Evolutionary conservation across 2,113 vertebrate genomes (phyloP), one percentile per base, ranked within the genome.

Genomic region (Dasyornis broadbenti): DNA sequence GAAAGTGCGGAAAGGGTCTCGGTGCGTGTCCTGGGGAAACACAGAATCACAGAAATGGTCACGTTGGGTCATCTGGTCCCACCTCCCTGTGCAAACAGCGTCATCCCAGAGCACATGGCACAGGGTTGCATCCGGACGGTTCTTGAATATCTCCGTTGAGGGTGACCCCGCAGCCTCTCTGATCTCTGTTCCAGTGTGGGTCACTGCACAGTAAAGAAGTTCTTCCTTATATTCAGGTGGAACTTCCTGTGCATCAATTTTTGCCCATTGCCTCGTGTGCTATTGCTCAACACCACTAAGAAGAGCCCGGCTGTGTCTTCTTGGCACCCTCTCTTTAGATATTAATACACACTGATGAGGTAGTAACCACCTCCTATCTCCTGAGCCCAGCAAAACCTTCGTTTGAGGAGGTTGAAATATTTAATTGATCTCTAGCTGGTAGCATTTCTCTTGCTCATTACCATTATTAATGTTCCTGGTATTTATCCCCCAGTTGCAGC

Each of bases 361-460:
- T 9, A 59, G 33, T 75, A 37, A n/a, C 7, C 12, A 27, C 39
- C 15, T 22, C 39, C n/a, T 1, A 0, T 50, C 15, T 23, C 40
- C 64, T 33, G 33, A 28, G 27, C 37, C 37, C 22, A 3, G 31
- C 31, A 40, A 39, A 54, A n/a, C 73, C 47, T n/a, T 71, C 5
- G 1, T 59, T 6, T 47, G 71, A 23, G 39, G n/a, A 28, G 37
- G 18, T 45, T 50, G 27, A 50, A 68, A 63, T 28, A n/a, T 11
- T 23, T 31, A n/a, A 21, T 52, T 21, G 22, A 8, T 72, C 27
- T 64, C 64, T 14, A 11, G 80, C 53, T 37, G 50, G 27, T 27
- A 40, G 49, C 40, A 18, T 30, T 24, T 56, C 13, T 1, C 63
- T 70, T 7, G 0, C 37, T 73, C 27, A 4, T 53, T 31, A 8